A percentile compares a stretch with the other conserved stretches of the same genome.
phyloP scores from a whole-genome alignment of 2,113 vertebrate species.

The Planiliza haematocheilus region DNA sequence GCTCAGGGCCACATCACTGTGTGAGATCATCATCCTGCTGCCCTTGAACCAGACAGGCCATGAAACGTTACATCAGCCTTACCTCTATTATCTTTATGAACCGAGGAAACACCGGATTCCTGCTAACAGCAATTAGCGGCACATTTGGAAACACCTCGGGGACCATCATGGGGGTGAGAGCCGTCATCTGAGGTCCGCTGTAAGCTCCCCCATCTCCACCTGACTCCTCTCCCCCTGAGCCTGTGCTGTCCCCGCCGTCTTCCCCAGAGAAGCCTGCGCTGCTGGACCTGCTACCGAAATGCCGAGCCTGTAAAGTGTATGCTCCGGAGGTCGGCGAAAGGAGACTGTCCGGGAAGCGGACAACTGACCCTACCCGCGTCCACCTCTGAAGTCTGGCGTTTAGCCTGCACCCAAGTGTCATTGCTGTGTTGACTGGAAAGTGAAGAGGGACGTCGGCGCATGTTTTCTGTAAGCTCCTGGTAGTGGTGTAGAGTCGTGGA shows the following conservation, averaged over 20 bases:
- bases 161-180: conserved; percentile 92
- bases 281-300: conserved; percentile 76
- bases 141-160: conserved; percentile 95
- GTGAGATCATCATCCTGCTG: conserved; percentile 44
- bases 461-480: conserved; percentile 9
- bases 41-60: neutral
- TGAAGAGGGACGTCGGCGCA: neutral
- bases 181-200: conserved; percentile 86
- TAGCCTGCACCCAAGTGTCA: conserved; percentile 42
- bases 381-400: conserved; percentile 46
- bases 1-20: neutral
- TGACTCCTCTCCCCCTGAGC: conserved; percentile 80
- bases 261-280: conserved; percentile 75
- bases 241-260: conserved; percentile 77
- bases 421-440: neutral
- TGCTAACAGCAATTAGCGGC: conserved; percentile 92
- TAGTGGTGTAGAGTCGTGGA: conserved; percentile 38
- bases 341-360: conserved; percentile 5
- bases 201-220: conserved; percentile 82
- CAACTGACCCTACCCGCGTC: conserved; percentile 45
- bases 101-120: conserved; percentile 96
- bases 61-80: conserved; percentile 38
- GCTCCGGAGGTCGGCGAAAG: neutral
- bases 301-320: conserved; percentile 45
- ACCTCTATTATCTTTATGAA: conserved; percentile 99